Base-by-base conservation (phyloP, 2,113 vertebrate genomes). In the Setophaga coronata region DNA sequence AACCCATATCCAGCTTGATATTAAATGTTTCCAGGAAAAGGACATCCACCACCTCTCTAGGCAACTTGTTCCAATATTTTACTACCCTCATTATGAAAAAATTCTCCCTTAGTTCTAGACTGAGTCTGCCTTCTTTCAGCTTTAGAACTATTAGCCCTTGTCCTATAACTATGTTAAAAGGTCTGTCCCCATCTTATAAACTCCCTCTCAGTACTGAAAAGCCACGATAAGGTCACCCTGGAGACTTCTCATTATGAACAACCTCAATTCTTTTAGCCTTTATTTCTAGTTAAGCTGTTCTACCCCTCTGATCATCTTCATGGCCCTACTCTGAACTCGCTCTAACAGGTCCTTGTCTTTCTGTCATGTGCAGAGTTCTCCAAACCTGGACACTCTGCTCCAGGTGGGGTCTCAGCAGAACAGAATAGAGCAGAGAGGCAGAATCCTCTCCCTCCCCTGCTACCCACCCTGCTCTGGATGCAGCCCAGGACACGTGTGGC, bases 221-320 rank as follows among this genome's bases (percentile, higher is more conserved):
- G 25, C 17, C 1, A 2, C 4, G 1, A 2, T 53, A 43, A 64
- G 3, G 8, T 70, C 17, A 61, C 11, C 5, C 10, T 1, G 2
- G 8, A 64, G 14, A 43, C 24, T 58, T n/a, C n/a, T 58, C 16
- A 40, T 18, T 33, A 38, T 65, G 4, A 78, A 7, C 12, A 47
- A 11, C 12, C 3, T 4, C 20, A 60, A 2, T 40, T 61, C 28
- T 54, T 18, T 57, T 26, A 61, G 26, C 3, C 5, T 71, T 8
- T 84, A 10, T 17, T 85, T 48, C 17, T 4, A 57, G 23, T 29
- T 36, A 8, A 28, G 24, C 8, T 54, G 5, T 12, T 57, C 29
- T 34, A 61, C 3, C 19, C 12, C 18, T 10, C 50, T 69, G 15
- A 40, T 54, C 6, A 31, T 47, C 15, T 84, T 43, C 31, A 20